Percentiles rank a stretch among this genome's conserved stretches.
These are phyloP conservation scores for Lobophora halterata DNA, from an alignment of 2,888 invertebrate genomes.

Conservation along the genomic window DNA sequence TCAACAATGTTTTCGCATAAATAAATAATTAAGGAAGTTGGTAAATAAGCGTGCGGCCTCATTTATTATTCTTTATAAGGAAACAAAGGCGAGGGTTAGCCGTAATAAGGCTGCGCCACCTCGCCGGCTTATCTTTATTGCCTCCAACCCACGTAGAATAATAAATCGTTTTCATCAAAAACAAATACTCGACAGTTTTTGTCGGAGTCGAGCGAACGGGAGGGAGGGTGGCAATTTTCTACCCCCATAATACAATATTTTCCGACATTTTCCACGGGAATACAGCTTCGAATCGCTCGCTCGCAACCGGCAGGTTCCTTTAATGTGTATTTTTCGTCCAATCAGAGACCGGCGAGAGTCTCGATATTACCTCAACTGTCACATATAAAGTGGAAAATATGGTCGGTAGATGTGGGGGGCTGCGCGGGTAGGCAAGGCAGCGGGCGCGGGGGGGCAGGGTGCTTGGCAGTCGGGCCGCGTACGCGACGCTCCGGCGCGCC, in stretches of 20 bases:
- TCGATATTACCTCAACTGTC: conserved; percentile 83
- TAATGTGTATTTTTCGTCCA: conserved; percentile 82
- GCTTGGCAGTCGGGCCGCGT: conserved; percentile 73
- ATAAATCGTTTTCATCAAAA: conserved; percentile 82
- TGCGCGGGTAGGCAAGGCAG: conserved; percentile 36
- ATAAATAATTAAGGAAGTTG: conserved; percentile 79
- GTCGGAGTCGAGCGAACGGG: conserved; percentile 78
- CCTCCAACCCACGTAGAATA: conserved; percentile 82
- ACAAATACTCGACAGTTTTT: conserved; percentile 82
- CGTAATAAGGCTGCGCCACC: conserved; percentile 81
- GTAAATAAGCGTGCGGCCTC: conserved; percentile 79
- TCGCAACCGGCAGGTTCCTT: conserved; percentile 78
- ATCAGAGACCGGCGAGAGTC: conserved; percentile 80
- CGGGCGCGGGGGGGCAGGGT: conserved; percentile 38
- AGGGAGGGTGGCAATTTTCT: conserved; percentile 79
- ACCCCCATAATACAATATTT: conserved; percentile 82
- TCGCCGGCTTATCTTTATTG: conserved; percentile 81
- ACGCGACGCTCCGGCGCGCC: conserved; percentile 77
- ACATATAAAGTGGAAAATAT: conserved; percentile 83
- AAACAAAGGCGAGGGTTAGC: conserved; percentile 82
- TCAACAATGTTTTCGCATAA: conserved; percentile 75
- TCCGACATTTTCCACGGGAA: conserved; percentile 81
- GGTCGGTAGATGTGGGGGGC: conserved; percentile 78
- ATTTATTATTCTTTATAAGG: conserved; percentile 82
- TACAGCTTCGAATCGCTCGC: conserved; percentile 81